phyloP scores from a whole-genome alignment of 2,113 vertebrate species.

The Semicossyphus pulcher region DNA sequence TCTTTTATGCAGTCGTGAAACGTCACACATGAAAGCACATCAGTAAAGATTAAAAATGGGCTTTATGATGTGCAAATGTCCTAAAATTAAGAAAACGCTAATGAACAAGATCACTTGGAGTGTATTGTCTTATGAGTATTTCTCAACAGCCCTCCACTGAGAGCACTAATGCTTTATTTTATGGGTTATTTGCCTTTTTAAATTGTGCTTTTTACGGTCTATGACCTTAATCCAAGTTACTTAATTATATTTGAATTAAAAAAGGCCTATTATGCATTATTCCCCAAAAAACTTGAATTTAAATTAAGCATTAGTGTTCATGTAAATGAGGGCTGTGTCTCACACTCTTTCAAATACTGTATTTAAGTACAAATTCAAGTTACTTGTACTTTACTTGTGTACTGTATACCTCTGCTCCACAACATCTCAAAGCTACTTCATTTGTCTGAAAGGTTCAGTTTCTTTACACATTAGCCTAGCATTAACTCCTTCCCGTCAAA shows the following conservation, averaged over 20 bases:
- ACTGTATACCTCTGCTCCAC: too few species aligned
- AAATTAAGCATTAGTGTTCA: not conserved
- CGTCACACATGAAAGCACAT: not conserved
- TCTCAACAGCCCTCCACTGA: not conserved
- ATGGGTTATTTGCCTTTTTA: slow-evolving; percentile 12
- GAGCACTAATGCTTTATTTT: not conserved
- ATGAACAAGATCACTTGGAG: not conserved
- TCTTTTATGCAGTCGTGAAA: not conserved
- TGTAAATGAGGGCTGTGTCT: not conserved
- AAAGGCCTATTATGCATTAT: not conserved
- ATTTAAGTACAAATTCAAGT: too few species aligned
- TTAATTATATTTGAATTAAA: slow-evolving; percentile 10
- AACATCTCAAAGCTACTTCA: too few species aligned
- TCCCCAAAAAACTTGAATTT: not conserved
- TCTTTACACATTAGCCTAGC: too few species aligned
- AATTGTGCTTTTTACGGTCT: not conserved
- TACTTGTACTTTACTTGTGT: too few species aligned
- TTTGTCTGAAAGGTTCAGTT: too few species aligned
- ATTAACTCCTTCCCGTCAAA: too few species aligned
- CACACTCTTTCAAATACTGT: too few species aligned
- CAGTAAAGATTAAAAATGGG: not conserved
- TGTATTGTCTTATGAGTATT: not conserved
- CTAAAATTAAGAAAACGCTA: not conserved
- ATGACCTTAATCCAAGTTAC: slow-evolving; percentile 27
- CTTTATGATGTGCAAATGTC: not conserved